These are phyloP conservation scores for Patella ulyssiponensis DNA, from an alignment of 2,888 invertebrate genomes.

Conservation along the genomic window DNA sequence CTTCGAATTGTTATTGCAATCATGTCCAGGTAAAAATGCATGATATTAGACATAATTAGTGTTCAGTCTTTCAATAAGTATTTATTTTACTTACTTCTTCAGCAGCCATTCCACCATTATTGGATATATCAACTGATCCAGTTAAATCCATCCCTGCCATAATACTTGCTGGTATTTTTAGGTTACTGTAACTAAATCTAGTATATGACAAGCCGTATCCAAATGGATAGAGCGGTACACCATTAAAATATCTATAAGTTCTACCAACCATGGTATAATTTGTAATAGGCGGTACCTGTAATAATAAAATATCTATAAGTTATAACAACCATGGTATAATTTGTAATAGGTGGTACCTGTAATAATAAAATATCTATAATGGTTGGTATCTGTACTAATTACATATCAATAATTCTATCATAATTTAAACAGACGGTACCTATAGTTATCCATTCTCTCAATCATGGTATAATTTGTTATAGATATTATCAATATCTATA, in stretches of 20 bases:
- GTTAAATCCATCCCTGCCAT: not conserved
- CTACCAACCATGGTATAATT: constrained; percentile 19
- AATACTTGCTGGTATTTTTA: not conserved
- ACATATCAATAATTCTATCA: too few relatives aligned
- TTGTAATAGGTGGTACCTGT: constrained; percentile 8
- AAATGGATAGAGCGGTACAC: constrained; percentile 1
- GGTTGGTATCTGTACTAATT: not conserved
- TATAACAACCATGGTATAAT: constrained; percentile 12
- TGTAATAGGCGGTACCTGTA: constrained; percentile 17
- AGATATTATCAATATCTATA: too few relatives aligned
- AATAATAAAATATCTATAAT: not conserved
- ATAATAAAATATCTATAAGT: constrained; percentile 11
- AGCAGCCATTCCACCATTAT: not conserved
- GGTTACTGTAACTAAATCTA: not conserved
- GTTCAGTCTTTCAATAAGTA: not conserved
- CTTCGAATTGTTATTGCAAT: too few relatives aligned
- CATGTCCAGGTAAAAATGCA: too few relatives aligned
- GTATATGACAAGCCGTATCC: constrained; percentile 5
- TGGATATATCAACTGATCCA: not conserved
- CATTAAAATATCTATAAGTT: constrained; percentile 17
- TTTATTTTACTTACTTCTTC: not conserved
- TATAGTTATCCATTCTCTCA: too few relatives aligned
- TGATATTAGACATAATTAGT: too few relatives aligned
- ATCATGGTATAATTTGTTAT: too few relatives aligned
- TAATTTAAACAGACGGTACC: too few relatives aligned